Evolutionary conservation across 2,888 invertebrate species (phyloP).

Genomic region (Nemoura dubitans): DNA sequence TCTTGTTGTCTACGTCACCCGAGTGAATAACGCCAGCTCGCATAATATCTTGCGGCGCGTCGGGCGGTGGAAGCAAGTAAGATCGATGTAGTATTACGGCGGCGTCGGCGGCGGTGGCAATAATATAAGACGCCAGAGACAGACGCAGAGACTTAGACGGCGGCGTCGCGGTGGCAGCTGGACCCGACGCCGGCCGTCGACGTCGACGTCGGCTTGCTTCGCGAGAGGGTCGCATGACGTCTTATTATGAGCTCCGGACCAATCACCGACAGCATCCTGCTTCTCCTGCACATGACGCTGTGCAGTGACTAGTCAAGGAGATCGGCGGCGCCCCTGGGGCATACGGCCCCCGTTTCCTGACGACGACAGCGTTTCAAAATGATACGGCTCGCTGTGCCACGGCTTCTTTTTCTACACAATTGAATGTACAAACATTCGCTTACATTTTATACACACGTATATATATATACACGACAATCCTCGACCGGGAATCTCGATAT

Average conservation of each 20-base stretch:
- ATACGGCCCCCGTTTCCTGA: background rate
- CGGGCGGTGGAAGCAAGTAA: background rate
- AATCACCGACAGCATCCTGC: background rate
- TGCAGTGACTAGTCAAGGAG: background rate
- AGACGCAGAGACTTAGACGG: background rate
- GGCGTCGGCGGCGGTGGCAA: background rate
- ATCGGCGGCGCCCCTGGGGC: background rate
- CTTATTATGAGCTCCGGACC: conserved; percentile 4
- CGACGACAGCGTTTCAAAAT: background rate
- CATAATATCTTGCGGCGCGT: background rate
- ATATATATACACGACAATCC: background rate
- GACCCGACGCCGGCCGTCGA: background rate
- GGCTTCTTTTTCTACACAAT: background rate
- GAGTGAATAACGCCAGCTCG: background rate
- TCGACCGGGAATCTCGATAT: background rate
- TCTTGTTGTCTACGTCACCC: background rate
- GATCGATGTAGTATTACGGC: conserved; percentile 7
- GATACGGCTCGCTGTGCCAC: background rate
- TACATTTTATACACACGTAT: background rate
- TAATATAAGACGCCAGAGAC: background rate
- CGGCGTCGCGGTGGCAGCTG: conserved; percentile 1
- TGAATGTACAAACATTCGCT: background rate
- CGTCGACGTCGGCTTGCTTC: background rate
- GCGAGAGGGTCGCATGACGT: background rate
- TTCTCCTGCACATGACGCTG: background rate